Evolutionary conservation across 1,140 invertebrate genomes (phyloP).

Genomic region (Daktulosphaira vitifoliae): DNA sequence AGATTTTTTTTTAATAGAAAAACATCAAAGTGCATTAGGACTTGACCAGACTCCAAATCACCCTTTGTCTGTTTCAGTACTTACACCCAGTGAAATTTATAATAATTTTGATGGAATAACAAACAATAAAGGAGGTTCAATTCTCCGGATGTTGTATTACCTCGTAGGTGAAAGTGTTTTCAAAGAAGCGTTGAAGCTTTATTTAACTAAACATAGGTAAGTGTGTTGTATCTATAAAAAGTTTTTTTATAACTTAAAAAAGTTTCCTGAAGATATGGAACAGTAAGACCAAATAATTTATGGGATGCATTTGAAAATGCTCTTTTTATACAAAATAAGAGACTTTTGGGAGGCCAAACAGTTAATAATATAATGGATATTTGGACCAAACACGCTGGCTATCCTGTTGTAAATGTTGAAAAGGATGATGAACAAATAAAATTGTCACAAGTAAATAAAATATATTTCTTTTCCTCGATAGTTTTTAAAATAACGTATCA

Average conservation of each 20-base stretch:
- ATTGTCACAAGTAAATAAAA: conserved; percentile 47
- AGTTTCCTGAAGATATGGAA: not conserved
- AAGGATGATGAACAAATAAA: conserved; percentile 44
- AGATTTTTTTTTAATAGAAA: conserved; percentile 46
- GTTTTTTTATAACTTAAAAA: too few relatives aligned
- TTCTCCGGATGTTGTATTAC: conserved; percentile 81
- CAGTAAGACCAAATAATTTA: not conserved
- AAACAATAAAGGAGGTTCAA: conserved; percentile 45
- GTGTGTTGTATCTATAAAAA: too few relatives aligned
- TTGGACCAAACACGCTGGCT: conserved; percentile 51
- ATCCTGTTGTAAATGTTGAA: conserved; percentile 48
- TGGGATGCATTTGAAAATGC: conserved; percentile 14
- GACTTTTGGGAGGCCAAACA: not conserved
- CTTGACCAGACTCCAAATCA: conserved; percentile 52
- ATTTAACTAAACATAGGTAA: conserved; percentile 55
- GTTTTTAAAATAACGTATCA: too few relatives aligned
- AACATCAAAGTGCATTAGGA: conserved; percentile 46
- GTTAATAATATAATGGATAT: conserved; percentile 39
- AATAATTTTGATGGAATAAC: not conserved
- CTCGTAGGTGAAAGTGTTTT: conserved; percentile 71
- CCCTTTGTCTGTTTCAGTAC: conserved; percentile 72
- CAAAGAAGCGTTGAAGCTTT: conserved; percentile 56
- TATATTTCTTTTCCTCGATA: not conserved
- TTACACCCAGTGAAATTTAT: not conserved
- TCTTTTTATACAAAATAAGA: not conserved